Conservation (phyloP, 2,113 vertebrate species). For the Kryptolebias marmoratus region DNA sequence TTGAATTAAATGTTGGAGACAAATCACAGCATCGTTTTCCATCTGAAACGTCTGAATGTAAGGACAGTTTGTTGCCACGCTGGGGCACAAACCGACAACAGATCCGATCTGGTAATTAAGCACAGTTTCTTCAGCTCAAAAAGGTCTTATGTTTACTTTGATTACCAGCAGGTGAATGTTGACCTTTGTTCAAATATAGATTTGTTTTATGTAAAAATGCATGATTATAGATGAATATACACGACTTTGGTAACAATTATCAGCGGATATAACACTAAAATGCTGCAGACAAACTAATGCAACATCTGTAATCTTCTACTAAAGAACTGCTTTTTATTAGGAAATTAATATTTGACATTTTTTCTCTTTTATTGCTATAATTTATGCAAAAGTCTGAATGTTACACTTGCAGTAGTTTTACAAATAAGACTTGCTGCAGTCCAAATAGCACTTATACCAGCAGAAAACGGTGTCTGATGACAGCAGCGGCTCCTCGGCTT, state of each 20-base stretch:
- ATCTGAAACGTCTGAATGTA: slow-evolving; percentile 28
- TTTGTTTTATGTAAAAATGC: neutral
- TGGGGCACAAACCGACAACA: neutral
- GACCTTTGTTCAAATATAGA: neutral
- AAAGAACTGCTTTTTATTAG: neutral
- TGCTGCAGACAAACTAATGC: neutral
- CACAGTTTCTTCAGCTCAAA: neutral
- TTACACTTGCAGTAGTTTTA: neutral
- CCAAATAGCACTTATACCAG: neutral
- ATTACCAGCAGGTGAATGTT: neutral
- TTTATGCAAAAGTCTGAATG: slow-evolving; percentile 2
- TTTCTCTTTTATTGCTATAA: neutral
- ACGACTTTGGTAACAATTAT: neutral
- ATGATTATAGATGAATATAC: neutral
- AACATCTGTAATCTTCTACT: neutral
- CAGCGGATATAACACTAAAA: neutral
- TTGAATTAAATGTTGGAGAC: neutral
- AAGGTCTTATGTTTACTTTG: neutral
- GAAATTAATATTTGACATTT: neutral
- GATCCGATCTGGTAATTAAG: neutral
- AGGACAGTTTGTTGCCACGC: neutral
- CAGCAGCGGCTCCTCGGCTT: slow-evolving; percentile 31
- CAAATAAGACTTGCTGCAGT: neutral
- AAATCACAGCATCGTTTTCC: neutral
- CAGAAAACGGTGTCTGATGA: neutral